A percentile compares a stretch with the other conserved stretches of the same genome.
phyloP scores from a whole-genome alignment of 2,113 vertebrate species.

The Pteruthius melanotis region DNA sequence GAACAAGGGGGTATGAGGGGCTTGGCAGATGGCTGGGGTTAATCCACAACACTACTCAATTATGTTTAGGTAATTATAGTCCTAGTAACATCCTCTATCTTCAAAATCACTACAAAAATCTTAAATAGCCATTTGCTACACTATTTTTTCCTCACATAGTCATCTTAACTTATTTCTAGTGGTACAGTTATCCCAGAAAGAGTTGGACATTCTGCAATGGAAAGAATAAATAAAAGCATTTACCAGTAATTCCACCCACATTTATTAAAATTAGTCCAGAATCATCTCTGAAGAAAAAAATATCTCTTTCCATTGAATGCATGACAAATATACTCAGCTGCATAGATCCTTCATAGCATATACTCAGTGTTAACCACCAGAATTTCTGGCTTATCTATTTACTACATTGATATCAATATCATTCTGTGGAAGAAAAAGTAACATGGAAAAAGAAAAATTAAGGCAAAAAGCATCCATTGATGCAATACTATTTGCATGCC shows the following conservation, averaged over 20 bases:
- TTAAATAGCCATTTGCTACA: neutral
- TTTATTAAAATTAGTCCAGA: slow-evolving; percentile 52
- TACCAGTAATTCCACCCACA: slow-evolving; percentile 45
- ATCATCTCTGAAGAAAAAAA: neutral
- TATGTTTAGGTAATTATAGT: neutral
- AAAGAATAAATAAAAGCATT: slow-evolving; percentile 56
- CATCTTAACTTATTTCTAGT: neutral
- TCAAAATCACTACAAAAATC: slow-evolving; percentile 9
- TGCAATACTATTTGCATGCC: neutral
- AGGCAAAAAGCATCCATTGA: neutral
- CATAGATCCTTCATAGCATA: neutral
- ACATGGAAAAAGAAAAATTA: neutral
- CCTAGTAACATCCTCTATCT: neutral
- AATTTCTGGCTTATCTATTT: neutral
- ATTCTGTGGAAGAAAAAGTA: neutral
- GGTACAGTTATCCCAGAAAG: neutral
- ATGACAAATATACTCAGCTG: neutral
- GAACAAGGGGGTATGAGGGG: neutral
- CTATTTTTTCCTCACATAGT: neutral
- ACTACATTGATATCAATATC: neutral
- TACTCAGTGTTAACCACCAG: neutral
- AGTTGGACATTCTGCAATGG: neutral
- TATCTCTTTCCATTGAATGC: neutral
- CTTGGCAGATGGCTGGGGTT: neutral
- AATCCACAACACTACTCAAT: neutral